Conservation (phyloP, 2,113 vertebrate genomes). For the Saguinus midas region DNA sequence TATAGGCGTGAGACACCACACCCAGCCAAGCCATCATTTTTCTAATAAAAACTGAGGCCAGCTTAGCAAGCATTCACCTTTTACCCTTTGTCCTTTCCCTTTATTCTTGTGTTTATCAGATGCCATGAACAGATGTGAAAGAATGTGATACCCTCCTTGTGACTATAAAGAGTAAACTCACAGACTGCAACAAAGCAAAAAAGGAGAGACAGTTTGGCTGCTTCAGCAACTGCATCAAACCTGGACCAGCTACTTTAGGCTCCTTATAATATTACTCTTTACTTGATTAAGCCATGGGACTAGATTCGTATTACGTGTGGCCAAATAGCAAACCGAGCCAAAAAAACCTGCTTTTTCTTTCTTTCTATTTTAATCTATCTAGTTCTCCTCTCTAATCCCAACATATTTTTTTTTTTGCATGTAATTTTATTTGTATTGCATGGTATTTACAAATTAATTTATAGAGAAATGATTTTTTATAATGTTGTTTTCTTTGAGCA, state of each 20-base stretch:
- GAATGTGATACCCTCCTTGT: neutral
- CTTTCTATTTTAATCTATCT: neutral
- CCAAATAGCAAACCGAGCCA: neutral
- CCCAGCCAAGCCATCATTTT: neutral
- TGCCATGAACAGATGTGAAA: neutral
- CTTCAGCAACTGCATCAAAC: neutral
- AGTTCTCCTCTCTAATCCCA: neutral
- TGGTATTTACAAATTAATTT: neutral
- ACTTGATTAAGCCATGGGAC: neutral
- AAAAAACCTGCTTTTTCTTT: neutral
- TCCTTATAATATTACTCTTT: neutral
- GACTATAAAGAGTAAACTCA: neutral
- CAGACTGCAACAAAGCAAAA: neutral
- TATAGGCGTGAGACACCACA: too few relatives aligned
- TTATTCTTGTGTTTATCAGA: neutral
- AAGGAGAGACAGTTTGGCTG: neutral
- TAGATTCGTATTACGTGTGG: neutral
- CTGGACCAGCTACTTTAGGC: neutral
- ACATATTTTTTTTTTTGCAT: neutral
- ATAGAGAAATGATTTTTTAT: neutral
- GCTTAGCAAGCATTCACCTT: neutral
- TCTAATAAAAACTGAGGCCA: neutral
- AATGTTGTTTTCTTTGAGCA: neutral
- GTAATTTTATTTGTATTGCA: neutral
- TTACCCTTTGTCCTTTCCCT: neutral